Conservation (phyloP, 2,797 vertebrate species). For the Basileuterus tristriatus region DNA sequence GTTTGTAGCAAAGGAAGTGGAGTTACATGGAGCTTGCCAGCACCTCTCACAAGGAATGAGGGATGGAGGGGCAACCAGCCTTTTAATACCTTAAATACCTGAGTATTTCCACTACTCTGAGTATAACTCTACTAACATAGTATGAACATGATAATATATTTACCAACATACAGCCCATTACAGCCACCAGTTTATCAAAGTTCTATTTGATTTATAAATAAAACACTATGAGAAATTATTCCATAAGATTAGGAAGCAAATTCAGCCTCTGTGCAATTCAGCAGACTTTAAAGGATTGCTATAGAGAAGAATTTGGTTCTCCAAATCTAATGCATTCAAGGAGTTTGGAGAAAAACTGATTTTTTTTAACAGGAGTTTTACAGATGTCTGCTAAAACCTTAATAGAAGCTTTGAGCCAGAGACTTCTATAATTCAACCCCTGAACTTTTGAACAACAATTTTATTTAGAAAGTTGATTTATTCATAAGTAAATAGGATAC, state of each 20-base stretch:
- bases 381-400: slow-evolving; percentile 68
- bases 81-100: background rate
- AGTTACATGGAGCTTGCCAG: background rate
- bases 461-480: slow-evolving; percentile 82
- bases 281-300: slow-evolving; percentile 29
- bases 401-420: slow-evolving; percentile 65
- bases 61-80: background rate
- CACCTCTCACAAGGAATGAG: background rate
- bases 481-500: slow-evolving; percentile 82
- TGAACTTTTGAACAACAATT: slow-evolving; percentile 81
- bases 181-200: slow-evolving; percentile 5
- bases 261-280: background rate
- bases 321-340: background rate
- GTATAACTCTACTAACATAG: background rate
- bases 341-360: slow-evolving; percentile 37
- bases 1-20: background rate
- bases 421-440: slow-evolving; percentile 70
- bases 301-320: background rate
- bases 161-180: background rate
- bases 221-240: slow-evolving; percentile 12
- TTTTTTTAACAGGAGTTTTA: slow-evolving; percentile 43
- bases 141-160: background rate
- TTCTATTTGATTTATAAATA: slow-evolving; percentile 19
- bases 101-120: background rate
- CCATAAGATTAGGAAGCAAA: background rate